Evolutionary conservation across 2,797 vertebrate species (phyloP).

Genomic region (Tapirus indicus): DNA sequence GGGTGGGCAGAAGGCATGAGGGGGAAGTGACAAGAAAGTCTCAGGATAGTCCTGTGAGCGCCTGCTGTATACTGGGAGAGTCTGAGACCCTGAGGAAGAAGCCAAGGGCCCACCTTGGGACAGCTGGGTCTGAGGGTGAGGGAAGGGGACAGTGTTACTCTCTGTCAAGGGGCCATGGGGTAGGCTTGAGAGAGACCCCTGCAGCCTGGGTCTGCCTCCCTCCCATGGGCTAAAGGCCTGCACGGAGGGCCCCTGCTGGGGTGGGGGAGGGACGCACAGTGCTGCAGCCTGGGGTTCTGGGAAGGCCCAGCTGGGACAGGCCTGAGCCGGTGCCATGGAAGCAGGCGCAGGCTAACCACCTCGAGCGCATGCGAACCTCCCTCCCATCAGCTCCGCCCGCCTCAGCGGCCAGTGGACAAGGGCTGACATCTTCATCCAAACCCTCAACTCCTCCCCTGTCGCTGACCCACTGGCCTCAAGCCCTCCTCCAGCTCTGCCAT

Average conservation of each 20-base stretch:
- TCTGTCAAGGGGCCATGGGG: not conserved
- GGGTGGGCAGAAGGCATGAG: too few relatives aligned
- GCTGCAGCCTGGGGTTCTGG: not conserved
- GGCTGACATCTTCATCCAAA: not conserved
- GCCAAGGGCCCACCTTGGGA: not conserved
- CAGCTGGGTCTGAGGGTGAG: not conserved
- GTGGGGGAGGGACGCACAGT: not conserved
- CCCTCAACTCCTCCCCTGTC: too few relatives aligned
- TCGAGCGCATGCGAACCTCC: accelerated
- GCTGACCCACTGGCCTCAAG: accelerated
- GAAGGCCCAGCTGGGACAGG: not conserved
- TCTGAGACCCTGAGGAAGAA: not conserved
- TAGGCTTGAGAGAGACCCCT: too few relatives aligned
- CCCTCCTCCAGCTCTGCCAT: not conserved
- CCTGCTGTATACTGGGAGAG: not conserved
- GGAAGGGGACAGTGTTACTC: not conserved
- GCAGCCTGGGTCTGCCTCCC: not conserved
- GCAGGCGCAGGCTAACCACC: not conserved
- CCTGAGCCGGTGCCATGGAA: not conserved
- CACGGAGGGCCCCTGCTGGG: not conserved
- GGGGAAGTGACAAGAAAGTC: not conserved
- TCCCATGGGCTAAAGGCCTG: too few relatives aligned
- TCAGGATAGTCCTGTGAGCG: not conserved
- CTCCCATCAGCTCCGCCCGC: accelerated
- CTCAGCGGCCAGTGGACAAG: not conserved